phyloP scores from a whole-genome alignment of 1,140 invertebrate genomes.

The Bombus confusus region DNA sequence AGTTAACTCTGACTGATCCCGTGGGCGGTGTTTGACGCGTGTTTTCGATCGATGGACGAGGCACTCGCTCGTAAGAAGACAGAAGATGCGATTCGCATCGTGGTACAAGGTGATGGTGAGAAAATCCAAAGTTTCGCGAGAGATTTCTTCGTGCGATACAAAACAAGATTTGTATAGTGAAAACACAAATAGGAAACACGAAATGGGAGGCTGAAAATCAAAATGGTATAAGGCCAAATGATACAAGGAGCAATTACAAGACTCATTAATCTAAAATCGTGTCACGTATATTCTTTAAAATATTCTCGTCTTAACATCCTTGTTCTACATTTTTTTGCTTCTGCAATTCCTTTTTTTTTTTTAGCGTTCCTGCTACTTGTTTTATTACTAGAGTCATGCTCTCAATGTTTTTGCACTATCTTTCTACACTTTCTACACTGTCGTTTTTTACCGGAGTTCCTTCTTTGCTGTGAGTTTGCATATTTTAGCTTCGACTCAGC shows the following conservation, averaged over 20 bases:
- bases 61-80: neutral
- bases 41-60: constrained; percentile 1
- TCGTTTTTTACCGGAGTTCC: neutral
- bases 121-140: neutral
- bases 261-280: no score
- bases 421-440: neutral
- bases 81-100: neutral
- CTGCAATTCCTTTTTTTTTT: neutral
- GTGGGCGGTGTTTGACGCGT: constrained; percentile 29
- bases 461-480: neutral
- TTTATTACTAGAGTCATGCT: no score
- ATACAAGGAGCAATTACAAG: no score
- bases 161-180: no score
- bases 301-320: neutral
- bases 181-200: no score
- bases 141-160: neutral
- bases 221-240: no score
- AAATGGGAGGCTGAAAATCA: no score
- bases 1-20: neutral
- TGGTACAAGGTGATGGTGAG: neutral
- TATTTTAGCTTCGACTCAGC: neutral
- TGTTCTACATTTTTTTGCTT: neutral
- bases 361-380: neutral
- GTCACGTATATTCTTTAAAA: neutral
- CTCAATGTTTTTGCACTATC: neutral